Evolutionary conservation across 2,888 invertebrate genomes (phyloP), one percentile per base, ranked within the genome.

Genomic region (Galeruca laticollis): DNA sequence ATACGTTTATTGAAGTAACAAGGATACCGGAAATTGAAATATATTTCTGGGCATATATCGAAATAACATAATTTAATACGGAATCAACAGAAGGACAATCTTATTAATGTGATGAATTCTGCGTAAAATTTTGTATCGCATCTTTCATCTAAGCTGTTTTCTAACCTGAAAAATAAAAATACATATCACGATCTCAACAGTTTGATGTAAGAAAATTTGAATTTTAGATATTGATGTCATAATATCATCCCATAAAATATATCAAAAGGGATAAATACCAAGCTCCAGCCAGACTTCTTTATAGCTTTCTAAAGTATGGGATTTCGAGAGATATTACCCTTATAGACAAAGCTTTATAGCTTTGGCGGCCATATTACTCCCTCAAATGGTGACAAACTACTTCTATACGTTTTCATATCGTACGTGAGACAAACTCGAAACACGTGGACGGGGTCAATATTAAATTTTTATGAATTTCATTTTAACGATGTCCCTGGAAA

Each of bases 261-360:
- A 80, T 82, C 82, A 78, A 47, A 77, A 78, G 78, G 82, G 80
- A 82, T 82, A 82, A 81, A 79, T 81, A 80, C 79, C 81, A 80
- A 82, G 81, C 82, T 79, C 82, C 79, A 82, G 56, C 83, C 82
- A 79, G 82, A 80, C 79, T 82, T 79, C 82, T 84, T 84, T 84
- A 84, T 81, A 83, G 81, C 79, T 83, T 82, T 82, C 83, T 83
- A 83, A 84, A 84, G 84, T 84, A 84, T 83, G 82, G 83, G 84
- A 84, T 84, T 84, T 83, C 79, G 76, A 82, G 83, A 84, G 81
- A 83, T 84, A 84, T 83, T 82, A 77, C 83, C 81, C 80, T 80
- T 82, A 82, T 82, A 84, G 85, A 85, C 84, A 84, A 84, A 83
- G 84, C 83, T 84, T 84, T 84, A 84, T 84, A 82, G 83, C 82